Base-by-base conservation (phyloP, 2,113 vertebrate genomes). In the Nyctereutes procyonoides region DNA sequence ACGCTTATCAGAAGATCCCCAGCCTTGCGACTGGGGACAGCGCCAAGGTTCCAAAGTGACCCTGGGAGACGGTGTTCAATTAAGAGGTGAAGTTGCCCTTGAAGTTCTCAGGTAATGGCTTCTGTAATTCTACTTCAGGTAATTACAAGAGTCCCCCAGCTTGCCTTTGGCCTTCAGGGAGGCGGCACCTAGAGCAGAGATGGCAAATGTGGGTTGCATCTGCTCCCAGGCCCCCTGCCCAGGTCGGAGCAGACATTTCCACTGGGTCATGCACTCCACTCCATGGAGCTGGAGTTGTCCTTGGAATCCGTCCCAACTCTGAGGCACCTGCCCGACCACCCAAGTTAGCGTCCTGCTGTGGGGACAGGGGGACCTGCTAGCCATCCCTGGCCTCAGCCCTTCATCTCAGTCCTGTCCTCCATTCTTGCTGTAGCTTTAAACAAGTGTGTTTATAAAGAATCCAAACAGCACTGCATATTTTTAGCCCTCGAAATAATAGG, bases 31-130 rank as follows among this genome's bases (percentile, higher is more conserved):
- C 62, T 20, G 62, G 67, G 58, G 90, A 69, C 53, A 82, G 80
- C 55, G 43, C 20, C 48, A 14, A 11, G 0, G 0, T 48, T 79
- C 62, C 83, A n/a, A 16, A 87, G 43, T 9, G 62, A 65, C 43
- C 16, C 51, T 26, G 65, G 77, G 56, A 83, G 79, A 53, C 17
- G 55, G 96, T 8, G 15, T 84, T 92, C 92, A 71, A 62, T 96
- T 63, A 96, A 94, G 90, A 97, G 87, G 90, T 79, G 32, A 63
- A 82, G 80, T 76, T 32, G 53, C 48, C 89, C 96, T 96, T 95
- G 93, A 97, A 96, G 90, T 80, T 15, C n/a, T 76, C 35, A 80
- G 88, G 74, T 88, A 86, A 92, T 30, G 67, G 79, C 69, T 48
- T 79, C 84, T 81, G 0, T 83, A 38, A 91, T 69, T 96, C 53